These are phyloP conservation scores for Paralvinella palmiformis DNA, from an alignment of 1,140 invertebrate genomes.

Conservation along the genomic window DNA sequence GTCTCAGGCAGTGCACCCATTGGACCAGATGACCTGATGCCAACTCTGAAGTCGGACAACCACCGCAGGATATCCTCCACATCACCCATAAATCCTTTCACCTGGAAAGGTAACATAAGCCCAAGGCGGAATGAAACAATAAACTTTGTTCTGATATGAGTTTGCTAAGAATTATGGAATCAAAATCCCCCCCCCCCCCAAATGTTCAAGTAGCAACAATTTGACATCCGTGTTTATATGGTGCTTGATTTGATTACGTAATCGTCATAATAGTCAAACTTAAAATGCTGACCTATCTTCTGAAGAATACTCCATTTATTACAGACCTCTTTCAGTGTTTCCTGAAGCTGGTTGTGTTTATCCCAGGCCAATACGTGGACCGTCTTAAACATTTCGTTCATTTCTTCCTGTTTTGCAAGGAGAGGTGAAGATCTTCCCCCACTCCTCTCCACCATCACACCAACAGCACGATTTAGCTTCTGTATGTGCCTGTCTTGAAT, in stretches of 20 bases:
- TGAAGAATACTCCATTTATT: no score
- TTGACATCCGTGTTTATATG: no score
- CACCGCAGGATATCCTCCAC: constrained; percentile 91
- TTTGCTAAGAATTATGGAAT: no score
- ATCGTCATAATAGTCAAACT: no score
- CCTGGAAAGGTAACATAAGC: constrained; percentile 52
- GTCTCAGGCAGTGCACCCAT: constrained; percentile 95
- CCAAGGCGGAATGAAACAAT: neutral
- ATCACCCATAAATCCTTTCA: constrained; percentile 88
- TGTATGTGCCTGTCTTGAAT: constrained; percentile 36
- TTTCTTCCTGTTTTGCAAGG: constrained; percentile 65
- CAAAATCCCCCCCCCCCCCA: neutral
- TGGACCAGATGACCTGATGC: constrained; percentile 86
- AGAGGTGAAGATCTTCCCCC: constrained; percentile 37
- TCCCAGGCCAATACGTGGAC: constrained; percentile 80
- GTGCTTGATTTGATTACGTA: no score
- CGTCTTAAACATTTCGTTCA: constrained; percentile 83
- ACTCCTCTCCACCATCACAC: constrained; percentile 59
- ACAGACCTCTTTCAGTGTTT: constrained; percentile 67
- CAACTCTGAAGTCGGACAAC: constrained; percentile 86
- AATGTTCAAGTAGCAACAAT: neutral
- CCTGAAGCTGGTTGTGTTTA: constrained; percentile 84
- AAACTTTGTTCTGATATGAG: neutral
- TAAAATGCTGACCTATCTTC: no score
- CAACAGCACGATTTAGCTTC: constrained; percentile 74